Evolutionary conservation across 1,140 invertebrate species (phyloP), one percentile per base, ranked within the genome.

Genomic region (Heliconius eleuchia): DNA sequence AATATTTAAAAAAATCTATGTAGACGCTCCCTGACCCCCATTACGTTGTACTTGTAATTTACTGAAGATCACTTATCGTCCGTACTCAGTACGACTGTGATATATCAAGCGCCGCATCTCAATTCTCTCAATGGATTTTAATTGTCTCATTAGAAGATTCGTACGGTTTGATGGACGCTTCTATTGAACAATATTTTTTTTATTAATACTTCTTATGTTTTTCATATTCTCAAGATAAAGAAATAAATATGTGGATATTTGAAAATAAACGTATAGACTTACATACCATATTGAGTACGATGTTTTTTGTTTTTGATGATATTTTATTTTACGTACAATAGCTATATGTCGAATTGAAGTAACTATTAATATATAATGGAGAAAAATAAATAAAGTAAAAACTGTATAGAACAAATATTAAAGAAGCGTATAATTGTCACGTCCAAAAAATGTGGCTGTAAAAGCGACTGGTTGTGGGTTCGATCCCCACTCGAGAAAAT

Each of bases 41-140:
- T 30, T 57, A 73, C 74, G 57, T 39, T 42, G 57, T 57, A 11
- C 19, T 57, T 23, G 55, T 80, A 77, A 80, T 77, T 80, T 80
- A 55, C 55, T 60, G 71, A 77, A 70, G 75, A 80, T 52, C 72
- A 77, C 72, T 77, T 80, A 73, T 80, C 71, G 60, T 57, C 42
- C 60, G 77, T 80, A 80, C 74, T 57, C 19, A 60, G 74, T 80
- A 80, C 72, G 75, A 80, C 74, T 72, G 66, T 76, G 77, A 76
- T 78, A 82, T 88, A 87, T 93, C 88, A 86, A 88, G 85, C 87
- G 82, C 83, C 89, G 91, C 91, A 91, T 91, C 88, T 92, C 91
- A 90, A 91, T 93, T 93, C 86, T 71, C 82, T 82, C 91, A 93
- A 93, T 93, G 83, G 85, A 91, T 78, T 82, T 85, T 88, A 90